These are phyloP conservation scores for Hydrozoanthus tunicans DNA, from an alignment of 64 coral and sea anemone genomes.

Conservation along the genomic window DNA sequence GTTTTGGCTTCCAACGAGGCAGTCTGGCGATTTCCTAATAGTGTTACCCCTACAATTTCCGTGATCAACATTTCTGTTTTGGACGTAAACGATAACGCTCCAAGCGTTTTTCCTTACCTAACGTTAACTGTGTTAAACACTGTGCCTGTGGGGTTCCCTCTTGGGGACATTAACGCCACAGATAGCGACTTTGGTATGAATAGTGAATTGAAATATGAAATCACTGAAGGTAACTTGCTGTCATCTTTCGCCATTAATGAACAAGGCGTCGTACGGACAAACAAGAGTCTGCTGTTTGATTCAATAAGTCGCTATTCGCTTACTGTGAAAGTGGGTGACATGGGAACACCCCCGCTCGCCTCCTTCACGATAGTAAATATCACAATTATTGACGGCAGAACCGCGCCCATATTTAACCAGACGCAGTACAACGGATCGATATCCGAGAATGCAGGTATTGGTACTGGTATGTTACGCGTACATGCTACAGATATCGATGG, in stretches of 20 bases:
- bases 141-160: conserved; percentile 9
- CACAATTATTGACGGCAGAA: conserved; percentile 47
- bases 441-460: conserved; percentile 20
- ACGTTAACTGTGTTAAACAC: conserved; percentile 47
- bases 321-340: conserved; percentile 54
- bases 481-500: conserved; percentile 56
- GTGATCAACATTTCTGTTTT: conserved; percentile 11
- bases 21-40: conserved; percentile 29
- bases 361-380: conserved; percentile 18
- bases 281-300: conserved; percentile 48
- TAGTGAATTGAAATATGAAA: conserved; percentile 41
- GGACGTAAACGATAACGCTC: conserved; percentile 62
- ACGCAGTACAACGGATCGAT: conserved; percentile 54
- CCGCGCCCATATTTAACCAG: conserved; percentile 53
- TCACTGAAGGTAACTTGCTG: conserved; percentile 39
- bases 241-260: conserved; percentile 24
- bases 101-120: background rate
- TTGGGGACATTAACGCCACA: conserved; percentile 44
- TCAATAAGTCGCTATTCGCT: conserved; percentile 19
- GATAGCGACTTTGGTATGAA: conserved; percentile 56
- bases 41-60: background rate
- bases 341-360: conserved; percentile 26
- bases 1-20: conserved; percentile 53
- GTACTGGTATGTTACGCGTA: conserved; percentile 20
- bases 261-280: conserved; percentile 30